Conservation (phyloP, 1,140 invertebrate species). For the Atopsyche davidsoni region DNA sequence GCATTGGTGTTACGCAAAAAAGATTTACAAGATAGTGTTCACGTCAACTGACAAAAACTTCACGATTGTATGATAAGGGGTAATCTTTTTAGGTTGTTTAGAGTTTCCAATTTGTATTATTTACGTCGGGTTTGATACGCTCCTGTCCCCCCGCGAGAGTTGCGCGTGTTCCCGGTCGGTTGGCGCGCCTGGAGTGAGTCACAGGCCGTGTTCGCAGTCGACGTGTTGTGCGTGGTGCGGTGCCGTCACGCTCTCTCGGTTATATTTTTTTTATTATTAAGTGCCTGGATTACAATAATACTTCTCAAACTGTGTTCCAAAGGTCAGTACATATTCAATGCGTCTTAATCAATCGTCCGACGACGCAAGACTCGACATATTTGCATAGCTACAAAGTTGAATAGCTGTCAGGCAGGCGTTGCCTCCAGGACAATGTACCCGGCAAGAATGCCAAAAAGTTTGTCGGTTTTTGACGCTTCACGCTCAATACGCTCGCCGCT, state of each 20-base stretch:
- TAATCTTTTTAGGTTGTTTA: too few species aligned
- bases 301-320: constrained; percentile 11
- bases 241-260: constrained; percentile 8
- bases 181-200: constrained; percentile 12
- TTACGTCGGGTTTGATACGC: too few species aligned
- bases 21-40: too few species aligned
- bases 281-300: constrained; percentile 18
- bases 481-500: constrained; percentile 2
- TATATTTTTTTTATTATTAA: constrained; percentile 13
- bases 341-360: neutral
- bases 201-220: constrained; percentile 16
- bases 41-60: too few species aligned
- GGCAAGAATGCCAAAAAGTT: constrained; percentile 18
- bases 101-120: too few species aligned
- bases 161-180: constrained; percentile 1
- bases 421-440: constrained; percentile 21
- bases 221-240: constrained; percentile 19
- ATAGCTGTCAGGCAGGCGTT: constrained; percentile 22
- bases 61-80: too few species aligned
- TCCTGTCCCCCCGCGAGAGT: neutral
- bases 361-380: neutral
- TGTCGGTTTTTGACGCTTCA: constrained; percentile 7
- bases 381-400: neutral
- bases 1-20: too few species aligned
- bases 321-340: constrained; percentile 7